Percentiles rank a stretch among this genome's conserved stretches.
phyloP scores from a whole-genome alignment of 1,140 invertebrate species.

The Agraylea sexmaculata region DNA sequence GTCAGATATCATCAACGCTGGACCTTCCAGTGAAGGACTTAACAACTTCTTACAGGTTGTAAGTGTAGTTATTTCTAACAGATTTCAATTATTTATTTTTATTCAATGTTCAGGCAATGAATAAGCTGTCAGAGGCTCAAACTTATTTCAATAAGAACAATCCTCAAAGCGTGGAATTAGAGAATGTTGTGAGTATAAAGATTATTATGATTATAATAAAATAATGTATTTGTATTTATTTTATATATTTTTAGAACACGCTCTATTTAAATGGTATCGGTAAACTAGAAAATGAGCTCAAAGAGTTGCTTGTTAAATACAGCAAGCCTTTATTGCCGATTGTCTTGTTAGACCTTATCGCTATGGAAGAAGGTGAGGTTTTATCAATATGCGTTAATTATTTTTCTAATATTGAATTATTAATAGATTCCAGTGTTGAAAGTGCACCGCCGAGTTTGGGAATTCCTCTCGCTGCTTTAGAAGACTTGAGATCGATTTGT shows the following conservation, averaged over 20 bases:
- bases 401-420: not conserved
- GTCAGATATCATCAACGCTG: slow-evolving; percentile 64
- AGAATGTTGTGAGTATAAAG: slow-evolving; percentile 59
- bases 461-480: slow-evolving; percentile 50
- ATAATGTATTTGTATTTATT: slow-evolving; percentile 2
- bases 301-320: slow-evolving; percentile 72
- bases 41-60: slow-evolving; percentile 34
- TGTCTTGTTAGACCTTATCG: slow-evolving; percentile 72
- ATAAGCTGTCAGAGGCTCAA: slow-evolving; percentile 74
- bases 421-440: slow-evolving; percentile 37
- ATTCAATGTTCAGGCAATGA: slow-evolving; percentile 56
- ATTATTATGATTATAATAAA: slow-evolving; percentile 5
- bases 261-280: slow-evolving; percentile 63
- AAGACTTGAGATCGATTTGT: slow-evolving; percentile 66
- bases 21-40: slow-evolving; percentile 42
- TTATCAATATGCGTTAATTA: not conserved
- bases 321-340: slow-evolving; percentile 78
- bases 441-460: slow-evolving; percentile 36
- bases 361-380: slow-evolving; percentile 64
- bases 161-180: slow-evolving; percentile 84
- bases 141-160: slow-evolving; percentile 90
- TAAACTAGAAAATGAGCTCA: slow-evolving; percentile 75
- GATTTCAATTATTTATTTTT: slow-evolving; percentile 1
- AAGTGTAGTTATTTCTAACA: slow-evolving; percentile 7
- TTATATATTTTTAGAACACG: slow-evolving; percentile 43